phyloP scores from a whole-genome alignment of 2,113 vertebrate genomes.

The Cottus gobio region DNA sequence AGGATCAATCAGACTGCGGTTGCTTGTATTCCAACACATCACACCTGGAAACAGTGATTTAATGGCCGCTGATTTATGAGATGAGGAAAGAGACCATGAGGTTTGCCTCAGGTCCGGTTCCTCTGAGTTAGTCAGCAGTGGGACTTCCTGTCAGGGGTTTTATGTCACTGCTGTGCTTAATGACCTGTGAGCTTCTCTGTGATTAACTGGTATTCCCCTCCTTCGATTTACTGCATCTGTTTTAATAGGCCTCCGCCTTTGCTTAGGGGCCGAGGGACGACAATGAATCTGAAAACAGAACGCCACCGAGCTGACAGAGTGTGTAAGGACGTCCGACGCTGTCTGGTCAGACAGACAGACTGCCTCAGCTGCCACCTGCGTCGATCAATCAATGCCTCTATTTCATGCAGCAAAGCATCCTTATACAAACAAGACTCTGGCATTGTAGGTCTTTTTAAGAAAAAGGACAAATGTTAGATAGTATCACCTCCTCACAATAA shows the following conservation, averaged over 20 bases:
- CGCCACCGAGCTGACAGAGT: conserved; percentile 47
- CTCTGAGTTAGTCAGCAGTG: conserved; percentile 41
- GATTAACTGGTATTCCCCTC: not conserved
- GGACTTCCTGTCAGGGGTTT: conserved; percentile 52
- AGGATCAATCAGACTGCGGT: not conserved
- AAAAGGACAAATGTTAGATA: conserved; percentile 29
- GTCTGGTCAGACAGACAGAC: conserved; percentile 50
- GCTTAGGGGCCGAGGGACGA: conserved; percentile 44
- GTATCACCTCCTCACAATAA: conserved; percentile 26
- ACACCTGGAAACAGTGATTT: conserved; percentile 35
- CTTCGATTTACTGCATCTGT: not conserved
- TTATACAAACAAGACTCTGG: conserved; percentile 36
- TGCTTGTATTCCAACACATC: conserved; percentile 18
- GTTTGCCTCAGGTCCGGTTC: conserved; percentile 16
- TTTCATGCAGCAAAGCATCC: conserved; percentile 32
- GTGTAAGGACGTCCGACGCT: conserved; percentile 40
- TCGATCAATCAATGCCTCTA: conserved; percentile 43
- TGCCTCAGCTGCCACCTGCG: conserved; percentile 32
- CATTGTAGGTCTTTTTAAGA: conserved; percentile 21
- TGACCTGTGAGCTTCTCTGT: conserved; percentile 47
- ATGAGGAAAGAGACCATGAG: conserved; percentile 38
- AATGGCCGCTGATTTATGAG: conserved; percentile 60
- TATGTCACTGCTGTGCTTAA: conserved; percentile 66
- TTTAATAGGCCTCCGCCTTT: conserved; percentile 26
- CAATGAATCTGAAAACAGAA: conserved; percentile 65